Evolutionary conservation across 2,888 invertebrate species (phyloP), one percentile per base, ranked within the genome.

Genomic region (Tachina fera): DNA sequence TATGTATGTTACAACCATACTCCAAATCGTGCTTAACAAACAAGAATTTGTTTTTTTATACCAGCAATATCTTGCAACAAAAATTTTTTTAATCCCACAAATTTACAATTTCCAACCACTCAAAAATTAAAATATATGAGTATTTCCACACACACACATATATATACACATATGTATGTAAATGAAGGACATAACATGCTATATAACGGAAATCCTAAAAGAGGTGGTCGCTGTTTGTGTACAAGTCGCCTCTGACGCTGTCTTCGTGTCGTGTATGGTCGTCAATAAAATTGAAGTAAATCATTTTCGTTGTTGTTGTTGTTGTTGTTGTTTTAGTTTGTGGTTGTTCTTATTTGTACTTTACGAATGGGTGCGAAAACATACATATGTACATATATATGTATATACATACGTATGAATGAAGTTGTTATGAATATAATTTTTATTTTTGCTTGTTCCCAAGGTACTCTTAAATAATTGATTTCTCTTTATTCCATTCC

Each of bases 151-250:
- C 16, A 58, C 39, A 49, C 39, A 41, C n/a, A 49, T 14, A 53
- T 49, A 16, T n/a, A 3, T 3, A 53, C 11, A n/a, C 39, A 14
- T 43, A 53, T 43, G 0, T 51, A 58, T 68, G 87, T 88, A 88
- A 88, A 88, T 89, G 91, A 91, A 91, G 91, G 90, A 90, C 91
- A 89, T 90, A 89, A 88, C 89, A 89, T 80, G 87, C 88, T 87
- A 87, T 87, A 78, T 87, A 91, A 87, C 91, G 91, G 91, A 91
- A 89, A 90, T 91, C 90, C 90, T 91, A 74, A 83, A 86, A 76
- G 56, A 80, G 86, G 86, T 83, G 83, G 83, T 86, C 82, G 86
- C 79, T 65, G 56, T 22, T 78, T 43, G 41, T 74, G 71, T 77
- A 45, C 63, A 41, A 70, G 61, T 56, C n/a, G 10, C 41, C 60